phyloP scores from a whole-genome alignment of 2,113 vertebrate species.

The Heliornis fulica region DNA sequence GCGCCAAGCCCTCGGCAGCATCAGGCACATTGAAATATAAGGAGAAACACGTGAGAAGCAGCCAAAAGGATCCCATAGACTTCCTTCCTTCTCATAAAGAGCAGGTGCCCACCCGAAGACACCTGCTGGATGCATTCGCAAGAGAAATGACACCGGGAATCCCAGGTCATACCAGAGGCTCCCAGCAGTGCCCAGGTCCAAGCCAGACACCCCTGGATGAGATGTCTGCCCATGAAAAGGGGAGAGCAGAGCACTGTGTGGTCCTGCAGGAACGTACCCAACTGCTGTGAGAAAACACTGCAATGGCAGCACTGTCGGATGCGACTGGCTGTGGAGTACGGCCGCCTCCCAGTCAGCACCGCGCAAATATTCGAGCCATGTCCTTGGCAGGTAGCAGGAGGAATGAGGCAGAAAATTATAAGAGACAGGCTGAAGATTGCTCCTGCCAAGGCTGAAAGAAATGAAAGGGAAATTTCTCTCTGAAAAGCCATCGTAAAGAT shows the following conservation, averaged over 20 bases:
- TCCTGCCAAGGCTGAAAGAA: slow-evolving; percentile 31
- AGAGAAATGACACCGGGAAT: rapidly evolving
- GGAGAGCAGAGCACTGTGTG: neutral
- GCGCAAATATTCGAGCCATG: neutral
- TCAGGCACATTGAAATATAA: neutral
- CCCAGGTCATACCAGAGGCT: neutral
- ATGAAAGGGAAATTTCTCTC: slow-evolving; percentile 13
- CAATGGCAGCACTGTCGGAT: rapidly evolving
- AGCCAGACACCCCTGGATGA: neutral
- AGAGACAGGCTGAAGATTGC: neutral
- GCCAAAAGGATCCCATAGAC: neutral
- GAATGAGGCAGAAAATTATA: slow-evolving; percentile 24
- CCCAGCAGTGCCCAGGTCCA: neutral
- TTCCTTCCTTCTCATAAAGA: neutral
- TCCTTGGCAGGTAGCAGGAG: slow-evolving; percentile 37
- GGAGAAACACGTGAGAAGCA: neutral
- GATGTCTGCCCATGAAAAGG: neutral
- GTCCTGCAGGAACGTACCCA: neutral
- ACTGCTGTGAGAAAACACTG: neutral
- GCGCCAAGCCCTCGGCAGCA: neutral
- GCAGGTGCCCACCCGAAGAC: rapidly evolving
- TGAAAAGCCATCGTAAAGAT: neutral
- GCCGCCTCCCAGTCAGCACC: neutral
- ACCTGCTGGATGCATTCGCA: neutral
- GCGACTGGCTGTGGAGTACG: neutral